Evolutionary conservation across 1,140 invertebrate genomes (phyloP).

Genomic region (Trachymyrmex septentrionalis): DNA sequence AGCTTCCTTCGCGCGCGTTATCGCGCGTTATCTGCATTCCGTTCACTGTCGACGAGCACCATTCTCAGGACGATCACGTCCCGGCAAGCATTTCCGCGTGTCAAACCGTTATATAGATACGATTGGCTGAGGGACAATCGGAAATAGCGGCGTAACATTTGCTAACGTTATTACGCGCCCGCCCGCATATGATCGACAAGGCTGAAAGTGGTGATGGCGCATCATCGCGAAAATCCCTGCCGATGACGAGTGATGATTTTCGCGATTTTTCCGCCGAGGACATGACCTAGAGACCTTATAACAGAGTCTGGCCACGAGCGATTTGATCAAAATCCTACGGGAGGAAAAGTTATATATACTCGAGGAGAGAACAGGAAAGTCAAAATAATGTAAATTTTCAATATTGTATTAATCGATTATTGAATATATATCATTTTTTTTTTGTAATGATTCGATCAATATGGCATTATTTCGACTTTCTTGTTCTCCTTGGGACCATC

Average conservation of each 20-base stretch:
- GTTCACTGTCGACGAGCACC: too few relatives aligned
- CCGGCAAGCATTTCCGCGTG: background rate
- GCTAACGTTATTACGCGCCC: conserved; percentile 38
- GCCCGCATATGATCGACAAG: conserved; percentile 25
- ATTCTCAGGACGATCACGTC: conserved; percentile 10
- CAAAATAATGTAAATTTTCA: too few relatives aligned
- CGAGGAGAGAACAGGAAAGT: too few relatives aligned
- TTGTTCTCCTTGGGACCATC: too few relatives aligned
- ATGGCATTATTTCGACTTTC: too few relatives aligned
- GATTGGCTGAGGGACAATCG: conserved; percentile 40
- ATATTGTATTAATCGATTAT: too few relatives aligned
- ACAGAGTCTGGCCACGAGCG: too few relatives aligned
- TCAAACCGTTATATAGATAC: conserved; percentile 23
- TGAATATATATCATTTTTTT: too few relatives aligned
- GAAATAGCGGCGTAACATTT: conserved; percentile 39
- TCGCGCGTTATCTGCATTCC: conserved; percentile 7
- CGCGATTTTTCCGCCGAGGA: background rate
- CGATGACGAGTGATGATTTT: background rate
- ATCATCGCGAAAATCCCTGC: background rate
- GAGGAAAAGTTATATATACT: too few relatives aligned
- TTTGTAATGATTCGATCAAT: too few relatives aligned
- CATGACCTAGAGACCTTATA: background rate
- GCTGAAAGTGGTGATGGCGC: conserved; percentile 6
- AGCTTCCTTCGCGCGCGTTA: background rate
- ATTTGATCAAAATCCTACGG: too few relatives aligned